Conservation (phyloP, 1,140 invertebrate genomes). For the Habropoda laboriosa region DNA sequence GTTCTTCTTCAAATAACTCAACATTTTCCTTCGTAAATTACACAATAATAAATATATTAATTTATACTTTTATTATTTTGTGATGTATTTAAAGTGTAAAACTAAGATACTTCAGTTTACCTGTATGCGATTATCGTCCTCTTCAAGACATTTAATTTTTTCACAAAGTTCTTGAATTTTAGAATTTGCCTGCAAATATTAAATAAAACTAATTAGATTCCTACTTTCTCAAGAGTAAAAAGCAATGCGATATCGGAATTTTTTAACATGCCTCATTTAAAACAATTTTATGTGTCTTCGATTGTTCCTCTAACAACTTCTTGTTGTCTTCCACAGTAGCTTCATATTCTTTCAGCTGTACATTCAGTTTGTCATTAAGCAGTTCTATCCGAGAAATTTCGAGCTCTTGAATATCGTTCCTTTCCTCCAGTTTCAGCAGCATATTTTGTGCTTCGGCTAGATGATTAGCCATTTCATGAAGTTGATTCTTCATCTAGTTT, state of each 20-base stretch:
- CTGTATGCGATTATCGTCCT: slow-evolving; percentile 48
- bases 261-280: slow-evolving; percentile 55
- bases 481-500: slow-evolving; percentile 68
- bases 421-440: slow-evolving; percentile 73
- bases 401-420: slow-evolving; percentile 68
- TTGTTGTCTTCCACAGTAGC: slow-evolving; percentile 51
- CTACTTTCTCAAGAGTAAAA: not conserved
- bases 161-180: slow-evolving; percentile 60
- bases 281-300: slow-evolving; percentile 31
- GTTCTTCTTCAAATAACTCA: slow-evolving; percentile 59
- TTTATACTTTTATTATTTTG: too few species aligned
- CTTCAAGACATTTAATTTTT: slow-evolving; percentile 62
- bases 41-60: too few species aligned
- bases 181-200: slow-evolving; percentile 64
- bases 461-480: slow-evolving; percentile 72
- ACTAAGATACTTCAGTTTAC: too few species aligned
- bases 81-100: too few species aligned
- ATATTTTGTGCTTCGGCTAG: slow-evolving; percentile 66
- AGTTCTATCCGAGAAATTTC: slow-evolving; percentile 70
- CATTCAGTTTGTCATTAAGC: slow-evolving; percentile 65
- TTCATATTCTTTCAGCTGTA: slow-evolving; percentile 65
- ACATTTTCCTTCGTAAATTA: slow-evolving; percentile 57
- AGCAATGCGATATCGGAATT: not conserved
- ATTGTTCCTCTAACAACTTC: slow-evolving; percentile 46
- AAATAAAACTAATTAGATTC: not conserved